Evolutionary conservation across 2,113 vertebrate genomes (phyloP).

Genomic region (Sula dactylatra): DNA sequence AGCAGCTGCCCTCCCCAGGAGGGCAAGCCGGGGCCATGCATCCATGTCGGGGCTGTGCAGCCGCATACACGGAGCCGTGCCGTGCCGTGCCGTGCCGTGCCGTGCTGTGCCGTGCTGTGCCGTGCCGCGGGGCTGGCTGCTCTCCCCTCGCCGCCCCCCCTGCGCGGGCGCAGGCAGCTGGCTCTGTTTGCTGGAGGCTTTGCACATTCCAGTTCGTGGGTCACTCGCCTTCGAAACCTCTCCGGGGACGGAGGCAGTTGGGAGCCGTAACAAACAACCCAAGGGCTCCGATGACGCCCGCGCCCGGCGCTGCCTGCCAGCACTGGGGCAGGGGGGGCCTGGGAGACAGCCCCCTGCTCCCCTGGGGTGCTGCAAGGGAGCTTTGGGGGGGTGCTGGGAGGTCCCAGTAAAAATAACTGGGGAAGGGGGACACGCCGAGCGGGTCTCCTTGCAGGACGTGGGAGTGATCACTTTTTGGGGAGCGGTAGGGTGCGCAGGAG

Average conservation of each 20-base stretch:
- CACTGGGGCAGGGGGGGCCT: background rate
- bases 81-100: background rate
- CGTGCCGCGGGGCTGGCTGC: background rate
- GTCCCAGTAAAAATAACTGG: background rate
- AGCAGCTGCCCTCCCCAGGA: background rate
- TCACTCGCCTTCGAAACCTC: conserved; percentile 56
- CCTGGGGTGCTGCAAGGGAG: background rate
- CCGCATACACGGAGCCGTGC: rapidly evolving
- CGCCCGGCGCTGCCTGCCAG: background rate
- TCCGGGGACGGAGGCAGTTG: conserved; percentile 44
- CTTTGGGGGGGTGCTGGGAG: background rate
- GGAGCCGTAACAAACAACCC: conserved; percentile 40
- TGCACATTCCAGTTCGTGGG: conserved; percentile 62
- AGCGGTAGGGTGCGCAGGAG: background rate
- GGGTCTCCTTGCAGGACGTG: background rate
- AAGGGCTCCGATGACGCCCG: conserved; percentile 6
- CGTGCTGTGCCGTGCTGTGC: rapidly evolving
- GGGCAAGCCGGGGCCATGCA: rapidly evolving
- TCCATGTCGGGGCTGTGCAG: background rate
- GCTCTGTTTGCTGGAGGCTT: conserved; percentile 64
- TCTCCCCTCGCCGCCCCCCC: background rate
- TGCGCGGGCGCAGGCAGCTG: conserved; percentile 48
- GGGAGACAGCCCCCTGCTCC: background rate
- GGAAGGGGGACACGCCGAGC: rapidly evolving
- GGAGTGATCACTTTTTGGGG: rapidly evolving